phyloP scores from a whole-genome alignment of 2,113 vertebrate species.

The Gnathonemus longibarbis region DNA sequence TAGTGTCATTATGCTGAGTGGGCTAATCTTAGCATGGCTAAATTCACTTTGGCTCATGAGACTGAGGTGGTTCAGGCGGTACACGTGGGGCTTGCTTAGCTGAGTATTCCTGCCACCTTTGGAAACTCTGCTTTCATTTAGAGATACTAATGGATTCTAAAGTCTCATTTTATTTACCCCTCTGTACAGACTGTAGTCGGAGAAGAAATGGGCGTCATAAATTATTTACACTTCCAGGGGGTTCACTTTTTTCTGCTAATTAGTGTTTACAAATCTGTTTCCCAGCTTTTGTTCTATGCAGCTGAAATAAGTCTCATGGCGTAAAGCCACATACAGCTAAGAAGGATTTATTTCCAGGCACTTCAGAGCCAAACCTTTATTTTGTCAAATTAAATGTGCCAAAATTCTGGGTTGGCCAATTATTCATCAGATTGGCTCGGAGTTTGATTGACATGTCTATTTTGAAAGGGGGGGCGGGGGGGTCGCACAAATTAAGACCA shows the following conservation, averaged over 20 bases:
- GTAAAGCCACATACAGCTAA: slow-evolving; percentile 33
- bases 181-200: slow-evolving; percentile 31
- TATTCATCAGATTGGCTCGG: background rate
- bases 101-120: slow-evolving; percentile 29
- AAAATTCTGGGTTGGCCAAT: slow-evolving; percentile 5
- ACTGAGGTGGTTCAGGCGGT: slow-evolving; percentile 32
- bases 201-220: slow-evolving; percentile 43
- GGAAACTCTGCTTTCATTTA: slow-evolving; percentile 40
- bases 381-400: slow-evolving; percentile 10
- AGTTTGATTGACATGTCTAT: background rate
- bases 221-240: slow-evolving; percentile 45
- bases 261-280: slow-evolving; percentile 54
- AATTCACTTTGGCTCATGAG: slow-evolving; percentile 7
- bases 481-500: background rate
- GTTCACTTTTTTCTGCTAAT: slow-evolving; percentile 45
- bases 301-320: slow-evolving; percentile 38
- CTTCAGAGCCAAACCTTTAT: slow-evolving; percentile 36
- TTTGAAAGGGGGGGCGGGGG: background rate
- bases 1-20: background rate
- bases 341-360: slow-evolving; percentile 36
- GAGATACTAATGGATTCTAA: slow-evolving; percentile 46
- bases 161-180: slow-evolving; percentile 32
- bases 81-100: slow-evolving; percentile 18
- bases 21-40: background rate
- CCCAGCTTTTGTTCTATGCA: slow-evolving; percentile 34